A percentile compares a stretch with the other conserved stretches of the same genome.
These are phyloP conservation scores for Urocynchramus pylzowi DNA, from an alignment of 2,113 vertebrate species.

Conservation along the genomic window DNA sequence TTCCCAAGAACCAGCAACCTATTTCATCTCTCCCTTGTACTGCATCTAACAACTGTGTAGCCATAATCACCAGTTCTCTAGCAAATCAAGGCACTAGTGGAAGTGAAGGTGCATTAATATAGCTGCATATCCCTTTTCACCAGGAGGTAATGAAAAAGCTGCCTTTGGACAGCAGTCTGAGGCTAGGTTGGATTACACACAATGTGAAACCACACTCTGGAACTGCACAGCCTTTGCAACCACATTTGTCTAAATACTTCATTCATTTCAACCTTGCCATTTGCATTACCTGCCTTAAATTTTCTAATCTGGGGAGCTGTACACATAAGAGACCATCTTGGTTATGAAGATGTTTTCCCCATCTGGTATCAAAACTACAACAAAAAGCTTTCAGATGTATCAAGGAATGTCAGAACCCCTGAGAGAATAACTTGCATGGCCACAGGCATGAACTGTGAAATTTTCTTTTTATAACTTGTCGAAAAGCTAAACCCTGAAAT, in stretches of 20 bases:
- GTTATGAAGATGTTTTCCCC: background rate
- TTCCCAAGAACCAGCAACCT: background rate
- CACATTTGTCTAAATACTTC: rapidly evolving
- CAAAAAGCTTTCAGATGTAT: background rate
- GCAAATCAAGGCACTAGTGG: background rate
- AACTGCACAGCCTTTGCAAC: background rate
- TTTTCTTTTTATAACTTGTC: background rate
- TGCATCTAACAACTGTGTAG: background rate
- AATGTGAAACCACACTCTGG: background rate
- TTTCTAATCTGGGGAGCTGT: background rate
- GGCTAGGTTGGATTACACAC: background rate
- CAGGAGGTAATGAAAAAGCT: background rate
- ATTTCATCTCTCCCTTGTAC: background rate
- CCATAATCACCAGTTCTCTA: background rate
- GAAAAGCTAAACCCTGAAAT: background rate
- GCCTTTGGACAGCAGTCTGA: background rate
- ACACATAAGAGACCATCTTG: background rate
- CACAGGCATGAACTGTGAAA: background rate
- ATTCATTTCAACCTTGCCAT: background rate
- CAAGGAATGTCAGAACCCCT: background rate
- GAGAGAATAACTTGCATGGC: background rate
- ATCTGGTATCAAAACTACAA: background rate
- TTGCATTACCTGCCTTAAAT: background rate
- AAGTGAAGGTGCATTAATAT: background rate
- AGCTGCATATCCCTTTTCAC: background rate